Evolutionary conservation across 2,888 invertebrate species (phyloP).

Genomic region (Chirona hameri): DNA sequence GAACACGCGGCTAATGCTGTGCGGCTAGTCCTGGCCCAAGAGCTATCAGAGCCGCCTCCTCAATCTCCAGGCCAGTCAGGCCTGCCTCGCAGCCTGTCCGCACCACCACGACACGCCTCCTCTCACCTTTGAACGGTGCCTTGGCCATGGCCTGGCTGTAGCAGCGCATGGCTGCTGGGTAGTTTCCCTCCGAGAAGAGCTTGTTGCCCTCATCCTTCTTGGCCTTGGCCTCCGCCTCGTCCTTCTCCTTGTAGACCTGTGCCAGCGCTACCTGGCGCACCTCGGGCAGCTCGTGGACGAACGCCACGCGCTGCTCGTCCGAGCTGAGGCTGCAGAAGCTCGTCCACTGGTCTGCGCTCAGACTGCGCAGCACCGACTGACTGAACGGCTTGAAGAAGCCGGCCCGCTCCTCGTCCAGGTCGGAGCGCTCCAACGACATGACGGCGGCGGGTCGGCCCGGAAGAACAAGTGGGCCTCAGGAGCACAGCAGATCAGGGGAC

Average conservation of each 20-base stretch:
- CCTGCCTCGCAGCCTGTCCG: not conserved
- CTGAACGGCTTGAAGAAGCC: slow-evolving; percentile 61
- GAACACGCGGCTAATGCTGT: no score
- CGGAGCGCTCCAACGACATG: not conserved
- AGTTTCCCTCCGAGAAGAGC: slow-evolving; percentile 39
- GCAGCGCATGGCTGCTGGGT: slow-evolving; percentile 39
- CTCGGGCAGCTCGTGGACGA: slow-evolving; percentile 47
- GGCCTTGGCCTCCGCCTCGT: slow-evolving; percentile 43
- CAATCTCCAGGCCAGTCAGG: no score
- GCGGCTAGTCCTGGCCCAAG: no score
- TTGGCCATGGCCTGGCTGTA: slow-evolving; percentile 40
- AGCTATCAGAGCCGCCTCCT: no score
- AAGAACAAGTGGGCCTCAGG: no score
- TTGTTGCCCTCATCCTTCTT: slow-evolving; percentile 40
- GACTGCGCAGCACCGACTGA: slow-evolving; percentile 55
- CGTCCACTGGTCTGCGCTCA: slow-evolving; percentile 58
- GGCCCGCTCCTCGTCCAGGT: slow-evolving; percentile 38
- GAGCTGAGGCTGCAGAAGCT: slow-evolving; percentile 60
- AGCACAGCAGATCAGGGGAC: no score
- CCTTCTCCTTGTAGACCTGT: slow-evolving; percentile 54
- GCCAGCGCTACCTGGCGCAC: slow-evolving; percentile 46
- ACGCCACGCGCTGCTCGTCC: slow-evolving; percentile 63
- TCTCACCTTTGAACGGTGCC: slow-evolving; percentile 34
- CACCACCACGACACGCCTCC: not conserved
- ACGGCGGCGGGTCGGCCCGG: no score